Evolutionary conservation across 2,797 vertebrate genomes (phyloP).

Genomic region (Sebastes alutus): DNA sequence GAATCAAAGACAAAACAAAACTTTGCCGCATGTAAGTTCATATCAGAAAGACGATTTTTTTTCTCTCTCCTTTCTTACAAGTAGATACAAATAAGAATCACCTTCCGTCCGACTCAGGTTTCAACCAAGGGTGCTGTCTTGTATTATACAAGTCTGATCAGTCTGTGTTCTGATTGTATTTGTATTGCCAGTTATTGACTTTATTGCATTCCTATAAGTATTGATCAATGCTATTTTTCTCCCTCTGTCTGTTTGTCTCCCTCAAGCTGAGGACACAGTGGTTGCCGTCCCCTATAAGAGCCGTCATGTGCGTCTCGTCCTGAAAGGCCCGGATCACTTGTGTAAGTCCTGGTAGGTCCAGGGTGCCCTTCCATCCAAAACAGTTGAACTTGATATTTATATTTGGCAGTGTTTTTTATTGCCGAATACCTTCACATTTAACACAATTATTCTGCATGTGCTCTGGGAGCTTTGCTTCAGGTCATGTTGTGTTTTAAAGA

Average conservation of each 20-base stretch:
- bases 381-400: conserved; percentile 27
- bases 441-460: conserved; percentile 1
- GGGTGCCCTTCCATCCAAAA: conserved; percentile 79
- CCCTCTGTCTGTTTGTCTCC: conserved; percentile 19
- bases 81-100: background rate
- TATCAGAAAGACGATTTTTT: too few species aligned
- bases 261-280: conserved; percentile 89
- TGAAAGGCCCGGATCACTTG: conserved; percentile 97
- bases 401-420: conserved; percentile 16
- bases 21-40: too few species aligned
- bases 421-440: conserved; percentile 12
- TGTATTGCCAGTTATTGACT: background rate
- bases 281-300: conserved; percentile 93
- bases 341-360: conserved; percentile 93
- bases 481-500: conserved; percentile 6
- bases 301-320: conserved; percentile 90
- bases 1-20: background rate
- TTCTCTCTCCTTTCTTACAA: background rate
- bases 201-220: background rate
- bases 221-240: background rate
- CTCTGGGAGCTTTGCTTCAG: conserved; percentile 7
- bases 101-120: background rate
- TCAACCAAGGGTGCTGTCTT: background rate
- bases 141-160: background rate
- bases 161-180: background rate